Evolutionary conservation across 2,888 invertebrate species (phyloP), one percentile per base, ranked within the genome.

Genomic region (Synanthedon vespiformis): DNA sequence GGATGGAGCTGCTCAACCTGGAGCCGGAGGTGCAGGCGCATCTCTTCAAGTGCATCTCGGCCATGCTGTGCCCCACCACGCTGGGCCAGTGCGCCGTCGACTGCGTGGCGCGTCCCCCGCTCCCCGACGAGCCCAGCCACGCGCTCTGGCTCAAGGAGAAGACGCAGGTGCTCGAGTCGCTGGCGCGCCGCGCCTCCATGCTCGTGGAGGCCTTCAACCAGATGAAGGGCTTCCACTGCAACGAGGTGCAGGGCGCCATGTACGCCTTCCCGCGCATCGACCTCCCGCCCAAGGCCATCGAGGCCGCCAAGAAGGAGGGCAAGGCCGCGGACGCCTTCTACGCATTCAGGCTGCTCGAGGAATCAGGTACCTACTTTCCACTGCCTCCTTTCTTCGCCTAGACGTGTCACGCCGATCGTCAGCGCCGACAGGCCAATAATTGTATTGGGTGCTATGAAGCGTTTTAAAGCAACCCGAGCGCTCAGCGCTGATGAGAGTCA

Each of bases 191-290:
- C 62, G 98, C 99, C 1, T 87, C 90, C 59, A 90, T 98, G 86
- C 94, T 98, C 48, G 93, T 93, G 2, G 92, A 95, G 48, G 92
- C 95, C 0, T 94, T 99, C 77, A 98, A 98, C 84, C 89, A 90
- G 53, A 96, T 99, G 80, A 92, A 94, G 61, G 98, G 99, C 18
- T 93, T 95, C 78, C 89, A 82, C 40, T 97, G 97, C 68, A 97
- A 98, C 74, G 86, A 90, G 2, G 92, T 93, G 4, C 67, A 94
- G 93, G 93, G 99, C 13, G 98, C 99, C 4, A 99, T 99, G 99
- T 99, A 99, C 80, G 97, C 97, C 55, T 99, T 99, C 80, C 99
- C 99, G 0, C 89, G 91, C 68, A 88, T 99, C 54, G 88, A 89
- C 49, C 72, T 99, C 53, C 96, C 99, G 2, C 80, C 89, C 50